Evolutionary conservation across 2,888 invertebrate genomes (phyloP).

Genomic region (Lithophane socia): DNA sequence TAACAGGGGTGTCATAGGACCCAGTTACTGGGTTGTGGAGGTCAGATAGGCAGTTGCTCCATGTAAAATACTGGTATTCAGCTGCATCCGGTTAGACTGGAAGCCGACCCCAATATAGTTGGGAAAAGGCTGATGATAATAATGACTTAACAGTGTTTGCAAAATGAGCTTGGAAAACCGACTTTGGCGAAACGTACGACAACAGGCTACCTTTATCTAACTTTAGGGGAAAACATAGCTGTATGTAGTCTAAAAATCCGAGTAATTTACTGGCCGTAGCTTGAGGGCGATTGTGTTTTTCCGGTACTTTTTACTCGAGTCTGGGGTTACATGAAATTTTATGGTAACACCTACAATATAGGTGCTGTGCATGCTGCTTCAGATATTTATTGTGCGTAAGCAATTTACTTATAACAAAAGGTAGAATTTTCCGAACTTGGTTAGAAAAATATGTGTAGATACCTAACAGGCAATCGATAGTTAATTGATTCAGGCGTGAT

Average conservation of each 20-base stretch:
- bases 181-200: background rate
- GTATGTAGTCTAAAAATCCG: conserved; percentile 31
- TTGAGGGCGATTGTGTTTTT: conserved; percentile 9
- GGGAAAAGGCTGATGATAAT: too few relatives aligned
- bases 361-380: background rate
- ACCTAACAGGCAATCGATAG: background rate
- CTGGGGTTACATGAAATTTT: conserved; percentile 40
- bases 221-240: conserved; percentile 7
- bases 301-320: conserved; percentile 26
- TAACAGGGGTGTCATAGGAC: too few relatives aligned
- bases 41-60: too few relatives aligned
- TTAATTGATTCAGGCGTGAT: too few relatives aligned
- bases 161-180: background rate
- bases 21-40: too few relatives aligned
- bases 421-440: background rate
- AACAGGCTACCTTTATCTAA: background rate
- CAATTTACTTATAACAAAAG: conserved; percentile 18
- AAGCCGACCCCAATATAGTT: too few relatives aligned
- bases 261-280: conserved; percentile 34
- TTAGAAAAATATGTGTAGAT: background rate
- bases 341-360: conserved; percentile 11
- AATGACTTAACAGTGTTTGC: too few relatives aligned
- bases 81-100: too few relatives aligned
- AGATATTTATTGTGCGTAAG: conserved; percentile 27
- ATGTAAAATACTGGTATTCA: too few relatives aligned